Percentiles rank a stretch among this genome's conserved stretches.
Conservation (phyloP, 2,888 invertebrate species). For the Meta bourneti region DNA sequence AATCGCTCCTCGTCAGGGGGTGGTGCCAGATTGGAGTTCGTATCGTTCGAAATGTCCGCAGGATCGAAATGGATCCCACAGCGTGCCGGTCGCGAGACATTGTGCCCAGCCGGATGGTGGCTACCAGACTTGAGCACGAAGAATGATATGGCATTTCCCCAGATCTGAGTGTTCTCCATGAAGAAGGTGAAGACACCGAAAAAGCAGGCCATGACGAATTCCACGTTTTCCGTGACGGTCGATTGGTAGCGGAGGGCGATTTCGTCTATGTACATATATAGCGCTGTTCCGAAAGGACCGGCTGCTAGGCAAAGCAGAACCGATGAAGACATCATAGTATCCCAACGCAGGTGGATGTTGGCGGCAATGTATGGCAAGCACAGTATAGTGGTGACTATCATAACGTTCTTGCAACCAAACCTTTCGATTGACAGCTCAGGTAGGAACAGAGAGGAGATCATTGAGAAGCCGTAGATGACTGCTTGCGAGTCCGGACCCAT, state of each 20-base stretch:
- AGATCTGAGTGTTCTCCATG: conserved; percentile 97
- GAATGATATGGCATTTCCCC: conserved; percentile 98
- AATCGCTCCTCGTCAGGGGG: conserved; percentile 93
- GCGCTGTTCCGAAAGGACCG: conserved; percentile 45
- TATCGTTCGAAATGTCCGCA: neutral
- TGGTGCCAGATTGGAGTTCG: conserved; percentile 85
- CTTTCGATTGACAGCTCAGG: conserved; percentile 82
- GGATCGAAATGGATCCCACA: conserved; percentile 10
- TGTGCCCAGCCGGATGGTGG: neutral
- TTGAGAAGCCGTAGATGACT: conserved; percentile 90
- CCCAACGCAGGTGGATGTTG: conserved; percentile 62
- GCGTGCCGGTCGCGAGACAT: neutral
- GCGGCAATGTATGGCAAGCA: conserved; percentile 65
- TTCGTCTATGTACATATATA: neutral
- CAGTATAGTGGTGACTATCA: conserved; percentile 52
- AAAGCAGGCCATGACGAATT: conserved; percentile 96
- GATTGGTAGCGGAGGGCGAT: neutral
- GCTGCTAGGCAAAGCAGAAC: conserved; percentile 58
- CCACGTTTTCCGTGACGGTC: neutral
- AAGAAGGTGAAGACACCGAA: conserved; percentile 99
- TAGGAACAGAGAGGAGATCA: conserved; percentile 96
- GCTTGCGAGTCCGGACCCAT: conserved; percentile 93
- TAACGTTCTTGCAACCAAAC: conserved; percentile 65
- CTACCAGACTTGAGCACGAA: conserved; percentile 75
- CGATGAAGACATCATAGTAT: conserved; percentile 47